Base-by-base conservation (phyloP, 1,140 invertebrate species). In the Papilio aristodemus region DNA sequence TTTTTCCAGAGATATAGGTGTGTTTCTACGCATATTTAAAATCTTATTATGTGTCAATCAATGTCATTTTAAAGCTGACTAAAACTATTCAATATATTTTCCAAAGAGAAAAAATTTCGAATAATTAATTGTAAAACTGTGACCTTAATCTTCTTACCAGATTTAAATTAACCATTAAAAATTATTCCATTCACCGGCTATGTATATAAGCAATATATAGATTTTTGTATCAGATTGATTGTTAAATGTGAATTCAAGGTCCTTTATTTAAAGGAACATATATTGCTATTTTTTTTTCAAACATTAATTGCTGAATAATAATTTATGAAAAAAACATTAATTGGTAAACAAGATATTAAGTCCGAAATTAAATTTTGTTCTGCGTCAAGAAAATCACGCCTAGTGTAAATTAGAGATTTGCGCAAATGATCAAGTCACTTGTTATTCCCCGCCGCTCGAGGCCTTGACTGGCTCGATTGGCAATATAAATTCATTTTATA, bases 401-500 rank as follows among this genome's bases (percentile, higher is more conserved):
- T 25, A 37, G 57, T 10, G 7, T 59, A 36, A 59, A 59, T 36
- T 27, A 14, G 14, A 3, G 0, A 17, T 62, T 62, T 19, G 59
- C 59, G 36, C 36, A 17, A 62, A 37, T 11, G 36, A 62, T 7
- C 59, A 17, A 36, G 4, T 38, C 36, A 62, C 17, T 62, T 62
- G 36, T 62, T 62, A 62, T 62, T 36, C 32, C 59, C 14, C 17
- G 14, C 6, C 1, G 59, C 17, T 62, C 17, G 10, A 17, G 32
- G 38, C 36, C 59, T 62, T 62, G 59, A 62, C 14, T 62, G n/a
- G 19, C 36, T 62, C 8, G 17, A 37, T 10, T 17, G 9, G 59
- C 0, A 62, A 19, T 62, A 38, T 62, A 37, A 62, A 62, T 54
- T 11, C 46, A 54, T 54, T 54, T 25, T 22, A 54, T 54, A 54